These are phyloP conservation scores for Notolepis coatsorum DNA, from an alignment of 2,797 vertebrate species.

Conservation along the genomic window DNA sequence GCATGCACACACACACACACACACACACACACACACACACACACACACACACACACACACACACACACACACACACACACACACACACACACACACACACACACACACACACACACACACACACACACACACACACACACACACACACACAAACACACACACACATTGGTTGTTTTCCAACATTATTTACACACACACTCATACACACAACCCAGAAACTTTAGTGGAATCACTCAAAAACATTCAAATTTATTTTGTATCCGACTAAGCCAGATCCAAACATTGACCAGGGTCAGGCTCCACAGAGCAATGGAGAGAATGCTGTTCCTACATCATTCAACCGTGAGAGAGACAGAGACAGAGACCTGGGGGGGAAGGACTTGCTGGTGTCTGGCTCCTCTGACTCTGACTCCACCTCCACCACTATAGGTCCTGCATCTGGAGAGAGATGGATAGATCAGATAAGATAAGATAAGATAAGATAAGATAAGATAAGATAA, in stretches of 20 bases:
- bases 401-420: constrained; percentile 41
- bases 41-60: not conserved
- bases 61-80: not conserved
- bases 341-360: not conserved
- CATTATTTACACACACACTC: not conserved
- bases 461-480: too few species aligned
- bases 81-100: constrained; percentile 2
- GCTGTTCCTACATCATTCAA: not conserved
- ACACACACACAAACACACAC: not conserved
- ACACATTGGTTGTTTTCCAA: not conserved
- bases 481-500: too few species aligned
- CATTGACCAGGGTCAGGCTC: not conserved
- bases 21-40: not conserved
- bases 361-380: constrained; percentile 56
- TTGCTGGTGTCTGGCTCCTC: constrained; percentile 49
- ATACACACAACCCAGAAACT: not conserved
- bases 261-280: not conserved
- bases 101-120: not conserved
- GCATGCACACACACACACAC: not conserved
- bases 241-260: not conserved
- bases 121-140: not conserved
- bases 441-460: not conserved
- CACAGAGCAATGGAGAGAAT: not conserved
- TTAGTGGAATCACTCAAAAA: not conserved
- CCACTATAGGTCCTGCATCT: constrained; percentile 53